A percentile compares a stretch with the other conserved stretches of the same genome.
These are phyloP conservation scores for Tuta absoluta DNA, from an alignment of 2,888 invertebrate species.

Conservation along the genomic window DNA sequence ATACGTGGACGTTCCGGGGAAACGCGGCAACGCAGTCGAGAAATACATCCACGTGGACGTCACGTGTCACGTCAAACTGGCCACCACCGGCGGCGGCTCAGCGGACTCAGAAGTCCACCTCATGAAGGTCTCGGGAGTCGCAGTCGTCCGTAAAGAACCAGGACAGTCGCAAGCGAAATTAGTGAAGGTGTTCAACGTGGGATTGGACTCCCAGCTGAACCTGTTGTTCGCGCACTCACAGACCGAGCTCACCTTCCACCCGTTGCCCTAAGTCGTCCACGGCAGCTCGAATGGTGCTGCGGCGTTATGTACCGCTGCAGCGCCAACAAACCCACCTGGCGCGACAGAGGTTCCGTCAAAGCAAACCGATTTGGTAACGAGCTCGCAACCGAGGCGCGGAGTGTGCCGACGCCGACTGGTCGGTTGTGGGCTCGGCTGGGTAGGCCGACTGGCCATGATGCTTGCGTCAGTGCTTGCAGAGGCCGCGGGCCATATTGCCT, in stretches of 20 bases:
- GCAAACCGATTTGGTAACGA: conserved; percentile 66
- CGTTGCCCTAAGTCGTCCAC: conserved; percentile 66
- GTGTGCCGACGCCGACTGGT: conserved; percentile 37
- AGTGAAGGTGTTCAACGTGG: conserved; percentile 83
- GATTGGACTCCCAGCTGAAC: conserved; percentile 85
- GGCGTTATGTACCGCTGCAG: conserved; percentile 56
- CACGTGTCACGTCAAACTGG: conserved; percentile 84
- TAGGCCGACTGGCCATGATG: no score
- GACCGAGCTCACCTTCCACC: conserved; percentile 84
- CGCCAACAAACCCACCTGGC: conserved; percentile 67
- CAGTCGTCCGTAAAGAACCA: conserved; percentile 83
- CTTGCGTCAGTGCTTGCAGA: no score
- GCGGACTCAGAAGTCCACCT: conserved; percentile 81
- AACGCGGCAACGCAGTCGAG: conserved; percentile 75
- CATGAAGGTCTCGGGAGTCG: conserved; percentile 86
- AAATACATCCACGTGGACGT: conserved; percentile 86
- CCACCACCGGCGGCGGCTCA: conserved; percentile 80
- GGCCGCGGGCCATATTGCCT: no score
- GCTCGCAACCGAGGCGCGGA: conserved; percentile 60
- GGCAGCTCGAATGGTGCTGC: conserved; percentile 63
- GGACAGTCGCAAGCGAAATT: conserved; percentile 78
- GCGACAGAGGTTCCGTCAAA: conserved; percentile 73
- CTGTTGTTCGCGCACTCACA: conserved; percentile 84
- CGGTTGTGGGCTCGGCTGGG: conserved; percentile 52
- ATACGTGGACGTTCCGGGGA: conserved; percentile 78